A percentile compares a stretch with the other conserved stretches of the same genome.
phyloP scores from a whole-genome alignment of 2,113 vertebrate species.

The Phycodurus eques region DNA sequence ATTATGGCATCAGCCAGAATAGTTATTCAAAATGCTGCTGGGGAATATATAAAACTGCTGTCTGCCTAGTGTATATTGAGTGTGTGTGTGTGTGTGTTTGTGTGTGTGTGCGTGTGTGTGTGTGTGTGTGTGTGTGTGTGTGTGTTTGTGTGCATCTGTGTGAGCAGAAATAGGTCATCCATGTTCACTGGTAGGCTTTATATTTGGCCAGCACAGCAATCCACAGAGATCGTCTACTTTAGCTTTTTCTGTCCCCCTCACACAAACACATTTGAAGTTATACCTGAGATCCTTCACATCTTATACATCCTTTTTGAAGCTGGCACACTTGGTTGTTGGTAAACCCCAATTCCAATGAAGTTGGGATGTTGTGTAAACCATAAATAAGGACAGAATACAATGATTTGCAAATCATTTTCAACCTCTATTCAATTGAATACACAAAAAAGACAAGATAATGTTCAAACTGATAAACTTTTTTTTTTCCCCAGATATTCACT shows the following conservation, averaged over 20 bases:
- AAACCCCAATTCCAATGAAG: no score
- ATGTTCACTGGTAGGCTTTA: constrained; percentile 51
- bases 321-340: neutral
- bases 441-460: no score
- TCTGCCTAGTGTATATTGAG: constrained; percentile 14
- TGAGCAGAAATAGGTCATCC: constrained; percentile 53
- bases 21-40: constrained; percentile 1
- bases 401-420: no score
- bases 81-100: no score
- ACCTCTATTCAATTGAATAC: no score
- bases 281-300: constrained; percentile 31
- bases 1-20: neutral
- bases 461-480: no score
- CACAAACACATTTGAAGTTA: constrained; percentile 28
- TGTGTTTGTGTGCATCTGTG: constrained; percentile 20
- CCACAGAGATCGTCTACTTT: constrained; percentile 24
- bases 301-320: neutral
- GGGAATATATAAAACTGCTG: constrained; percentile 11
- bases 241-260: constrained; percentile 21
- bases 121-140: constrained; percentile 12
- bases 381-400: no score
- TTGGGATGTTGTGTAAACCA: no score
- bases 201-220: constrained; percentile 50
- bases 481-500: no score
- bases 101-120: constrained; percentile 24